Conservation (phyloP, 2,797 vertebrate genomes). For the Phoeniculus purpureus region DNA sequence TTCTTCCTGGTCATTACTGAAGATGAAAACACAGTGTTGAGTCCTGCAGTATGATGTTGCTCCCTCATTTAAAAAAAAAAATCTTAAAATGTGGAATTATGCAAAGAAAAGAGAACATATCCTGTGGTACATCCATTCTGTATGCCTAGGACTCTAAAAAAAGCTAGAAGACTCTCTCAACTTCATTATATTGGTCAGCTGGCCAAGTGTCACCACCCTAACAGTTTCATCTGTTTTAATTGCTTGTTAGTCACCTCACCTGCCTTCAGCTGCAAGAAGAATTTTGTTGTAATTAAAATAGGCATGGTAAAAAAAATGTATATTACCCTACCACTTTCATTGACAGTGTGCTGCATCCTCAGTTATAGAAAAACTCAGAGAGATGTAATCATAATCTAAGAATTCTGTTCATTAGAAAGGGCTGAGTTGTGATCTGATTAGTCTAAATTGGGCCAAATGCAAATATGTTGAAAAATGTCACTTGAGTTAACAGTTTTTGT, state of each 20-base stretch:
- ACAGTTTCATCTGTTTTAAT: slow-evolving; percentile 33
- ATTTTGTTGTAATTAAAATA: slow-evolving; percentile 29
- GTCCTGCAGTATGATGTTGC: rapidly evolving
- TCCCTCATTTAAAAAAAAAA: background rate
- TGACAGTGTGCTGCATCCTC: background rate
- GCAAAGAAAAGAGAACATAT: background rate
- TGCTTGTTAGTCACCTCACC: slow-evolving; percentile 30
- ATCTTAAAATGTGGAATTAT: rapidly evolving
- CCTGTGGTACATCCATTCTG: background rate
- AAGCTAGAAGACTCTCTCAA: background rate
- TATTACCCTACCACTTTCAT: slow-evolving; percentile 15
- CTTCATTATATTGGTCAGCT: background rate
- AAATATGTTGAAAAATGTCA: background rate
- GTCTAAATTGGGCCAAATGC: slow-evolving; percentile 17
- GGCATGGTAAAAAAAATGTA: background rate
- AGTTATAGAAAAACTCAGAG: background rate
- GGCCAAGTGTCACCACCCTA: background rate
- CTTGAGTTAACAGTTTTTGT: background rate
- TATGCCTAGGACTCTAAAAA: background rate
- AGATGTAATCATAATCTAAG: slow-evolving; percentile 5
- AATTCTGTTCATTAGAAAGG: slow-evolving; percentile 2
- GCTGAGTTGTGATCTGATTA: slow-evolving; percentile 11
- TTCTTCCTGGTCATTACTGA: background rate
- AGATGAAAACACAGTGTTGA: background rate
- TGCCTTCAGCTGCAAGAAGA: background rate